These are phyloP conservation scores for Embidobia sp. DNA, from an alignment of 2,888 invertebrate genomes.

Conservation along the genomic window DNA sequence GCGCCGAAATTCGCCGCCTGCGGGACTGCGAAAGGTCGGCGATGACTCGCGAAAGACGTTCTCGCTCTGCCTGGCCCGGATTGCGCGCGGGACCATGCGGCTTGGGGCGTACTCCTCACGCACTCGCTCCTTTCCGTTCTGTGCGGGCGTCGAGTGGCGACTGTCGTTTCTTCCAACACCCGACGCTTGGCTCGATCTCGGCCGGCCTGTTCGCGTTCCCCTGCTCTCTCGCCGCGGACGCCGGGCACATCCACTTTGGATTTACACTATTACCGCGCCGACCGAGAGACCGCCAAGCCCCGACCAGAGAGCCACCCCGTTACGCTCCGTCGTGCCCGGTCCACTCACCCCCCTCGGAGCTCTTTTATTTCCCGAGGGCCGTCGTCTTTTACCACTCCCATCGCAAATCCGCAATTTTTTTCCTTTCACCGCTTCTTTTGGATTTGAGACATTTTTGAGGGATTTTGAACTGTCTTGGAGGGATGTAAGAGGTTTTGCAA, in stretches of 20 bases:
- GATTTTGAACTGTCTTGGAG: no score
- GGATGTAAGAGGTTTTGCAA: no score
- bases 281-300: slow-evolving; percentile 19
- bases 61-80: slow-evolving; percentile 20
- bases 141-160: slow-evolving; percentile 80
- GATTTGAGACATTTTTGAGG: no score
- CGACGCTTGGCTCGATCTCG: slow-evolving; percentile 65
- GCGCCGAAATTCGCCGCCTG: no score
- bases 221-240: slow-evolving; percentile 61
- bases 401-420: no score
- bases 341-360: slow-evolving; percentile 15
- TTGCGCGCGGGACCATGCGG: slow-evolving; percentile 44
- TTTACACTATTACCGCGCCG: slow-evolving; percentile 74
- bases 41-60: no score
- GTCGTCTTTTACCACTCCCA: no score
- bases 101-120: slow-evolving; percentile 50
- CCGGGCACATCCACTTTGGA: slow-evolving; percentile 69
- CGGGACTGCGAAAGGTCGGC: no score
- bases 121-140: slow-evolving; percentile 70
- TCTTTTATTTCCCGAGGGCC: not conserved
- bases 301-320: slow-evolving; percentile 67
- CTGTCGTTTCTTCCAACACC: slow-evolving; percentile 76
- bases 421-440: not conserved
- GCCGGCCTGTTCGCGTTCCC: slow-evolving; percentile 71
- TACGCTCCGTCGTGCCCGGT: slow-evolving; percentile 49